Evolutionary conservation across 2,888 invertebrate species (phyloP).

Genomic region (Loripinus fragilis): DNA sequence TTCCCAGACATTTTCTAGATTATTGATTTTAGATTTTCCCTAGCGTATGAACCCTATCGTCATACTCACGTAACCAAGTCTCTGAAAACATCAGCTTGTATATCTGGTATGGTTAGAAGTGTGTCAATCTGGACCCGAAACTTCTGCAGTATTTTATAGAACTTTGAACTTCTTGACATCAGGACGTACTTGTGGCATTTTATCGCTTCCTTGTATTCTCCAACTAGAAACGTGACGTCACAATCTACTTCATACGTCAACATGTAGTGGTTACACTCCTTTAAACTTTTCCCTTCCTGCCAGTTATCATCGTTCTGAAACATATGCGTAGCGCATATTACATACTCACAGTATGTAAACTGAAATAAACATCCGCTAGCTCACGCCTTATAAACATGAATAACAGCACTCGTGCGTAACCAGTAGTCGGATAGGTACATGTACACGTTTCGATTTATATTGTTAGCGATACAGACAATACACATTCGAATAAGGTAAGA

Average conservation of each 20-base stretch:
- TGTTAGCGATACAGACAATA: no score
- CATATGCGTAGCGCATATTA: no score
- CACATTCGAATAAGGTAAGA: no score
- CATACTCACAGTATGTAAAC: no score
- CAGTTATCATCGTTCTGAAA: conserved; percentile 36
- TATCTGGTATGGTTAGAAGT: conserved; percentile 39
- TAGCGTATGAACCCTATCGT: no score
- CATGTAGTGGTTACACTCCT: conserved; percentile 53
- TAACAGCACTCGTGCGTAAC: no score
- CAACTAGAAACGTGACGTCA: conserved; percentile 58
- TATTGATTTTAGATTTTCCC: no score
- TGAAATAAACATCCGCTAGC: no score
- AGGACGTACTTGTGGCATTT: conserved; percentile 47
- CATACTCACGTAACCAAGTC: conserved; percentile 36
- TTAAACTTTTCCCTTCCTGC: conserved; percentile 46
- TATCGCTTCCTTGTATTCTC: conserved; percentile 27
- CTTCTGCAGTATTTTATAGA: conserved; percentile 28
- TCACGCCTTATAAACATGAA: no score
- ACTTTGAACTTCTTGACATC: conserved; percentile 37
- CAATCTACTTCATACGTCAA: conserved; percentile 42
- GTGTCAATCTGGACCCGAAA: conserved; percentile 16
- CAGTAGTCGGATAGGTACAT: no score
- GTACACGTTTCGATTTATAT: no score
- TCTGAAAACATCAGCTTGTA: conserved; percentile 23
- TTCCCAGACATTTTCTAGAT: no score